Conservation (phyloP, 2,888 invertebrate genomes). For the Sphaerophoria taeniata region DNA sequence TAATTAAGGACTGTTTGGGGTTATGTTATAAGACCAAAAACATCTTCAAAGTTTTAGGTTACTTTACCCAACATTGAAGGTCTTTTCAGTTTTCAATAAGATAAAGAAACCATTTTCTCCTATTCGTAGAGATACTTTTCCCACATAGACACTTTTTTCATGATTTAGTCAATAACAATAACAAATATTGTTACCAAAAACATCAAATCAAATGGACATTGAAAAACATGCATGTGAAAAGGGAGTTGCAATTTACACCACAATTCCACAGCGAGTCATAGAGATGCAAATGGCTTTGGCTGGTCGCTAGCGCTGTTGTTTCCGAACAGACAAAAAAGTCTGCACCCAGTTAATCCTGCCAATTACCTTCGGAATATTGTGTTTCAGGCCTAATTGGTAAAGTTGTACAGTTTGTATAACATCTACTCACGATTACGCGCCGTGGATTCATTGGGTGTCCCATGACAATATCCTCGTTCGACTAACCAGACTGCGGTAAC, state of each 20-base stretch:
- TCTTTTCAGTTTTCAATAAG: too few species aligned
- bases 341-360: background rate
- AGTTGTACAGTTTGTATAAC: background rate
- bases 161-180: too few species aligned
- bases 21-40: too few species aligned
- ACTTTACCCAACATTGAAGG: too few species aligned
- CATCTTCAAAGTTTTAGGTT: background rate
- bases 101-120: too few species aligned
- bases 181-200: too few species aligned
- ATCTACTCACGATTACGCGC: background rate
- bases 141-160: background rate
- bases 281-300: background rate
- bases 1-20: too few species aligned
- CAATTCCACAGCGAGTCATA: background rate
- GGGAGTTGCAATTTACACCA: constrained; percentile 17
- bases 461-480: background rate
- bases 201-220: too few species aligned
- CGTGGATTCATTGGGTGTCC: background rate
- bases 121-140: too few species aligned
- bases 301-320: too few species aligned
- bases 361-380: background rate
- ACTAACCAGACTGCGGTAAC: background rate
- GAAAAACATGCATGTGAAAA: background rate
- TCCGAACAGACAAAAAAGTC: background rate
- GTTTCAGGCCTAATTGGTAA: constrained; percentile 8